Evolutionary conservation across 2,113 vertebrate species (phyloP).

Genomic region (Trichomycterus rosablanca): DNA sequence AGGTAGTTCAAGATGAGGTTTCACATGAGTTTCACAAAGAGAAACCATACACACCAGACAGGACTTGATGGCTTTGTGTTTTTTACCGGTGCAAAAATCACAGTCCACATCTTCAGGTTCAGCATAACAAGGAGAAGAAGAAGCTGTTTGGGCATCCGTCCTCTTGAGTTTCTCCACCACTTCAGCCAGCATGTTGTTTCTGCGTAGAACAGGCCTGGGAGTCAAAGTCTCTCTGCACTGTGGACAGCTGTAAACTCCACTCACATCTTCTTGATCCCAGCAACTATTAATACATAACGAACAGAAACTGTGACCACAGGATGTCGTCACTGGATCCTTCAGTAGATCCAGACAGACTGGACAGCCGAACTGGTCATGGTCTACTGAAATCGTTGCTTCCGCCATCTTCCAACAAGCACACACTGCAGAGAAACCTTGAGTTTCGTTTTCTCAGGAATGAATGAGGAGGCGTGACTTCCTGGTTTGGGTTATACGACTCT

Average conservation of each 20-base stretch:
- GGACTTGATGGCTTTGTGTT: slow-evolving; percentile 2
- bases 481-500: too few species aligned
- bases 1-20: neutral
- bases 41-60: neutral
- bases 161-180: slow-evolving; percentile 1
- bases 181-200: neutral
- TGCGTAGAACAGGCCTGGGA: neutral
- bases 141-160: neutral
- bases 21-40: slow-evolving; percentile 5
- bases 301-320: slow-evolving; percentile 6
- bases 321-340: neutral
- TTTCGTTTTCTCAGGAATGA: neutral
- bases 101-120: slow-evolving; percentile 2
- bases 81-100: slow-evolving; percentile 1
- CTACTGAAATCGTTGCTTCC: neutral
- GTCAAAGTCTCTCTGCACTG: neutral
- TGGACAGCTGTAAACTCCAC: neutral
- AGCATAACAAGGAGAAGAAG: neutral
- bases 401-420: neutral
- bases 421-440: neutral
- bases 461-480: too few species aligned
- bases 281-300: neutral
- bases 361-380: neutral
- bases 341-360: neutral
- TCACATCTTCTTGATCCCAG: neutral